phyloP scores from a whole-genome alignment of 2,113 vertebrate genomes.

The Prionailurus bengalensis region DNA sequence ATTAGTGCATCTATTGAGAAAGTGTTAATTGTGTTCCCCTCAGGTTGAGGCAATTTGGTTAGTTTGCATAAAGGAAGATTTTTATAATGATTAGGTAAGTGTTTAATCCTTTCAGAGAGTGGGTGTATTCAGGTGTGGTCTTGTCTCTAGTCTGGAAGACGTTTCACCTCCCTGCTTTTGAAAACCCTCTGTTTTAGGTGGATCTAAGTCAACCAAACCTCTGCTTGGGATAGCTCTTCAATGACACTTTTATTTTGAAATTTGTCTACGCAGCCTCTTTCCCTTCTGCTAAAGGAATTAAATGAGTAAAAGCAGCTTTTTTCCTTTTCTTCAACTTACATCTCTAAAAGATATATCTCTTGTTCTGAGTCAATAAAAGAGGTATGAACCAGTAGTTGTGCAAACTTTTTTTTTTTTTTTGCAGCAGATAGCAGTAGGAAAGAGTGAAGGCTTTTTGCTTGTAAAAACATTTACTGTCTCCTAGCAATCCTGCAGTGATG shows the following conservation, averaged over 20 bases:
- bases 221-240: not conserved
- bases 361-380: constrained; percentile 28
- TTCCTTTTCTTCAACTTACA: constrained; percentile 16
- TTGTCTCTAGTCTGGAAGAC: not conserved
- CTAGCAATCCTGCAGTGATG: constrained; percentile 79
- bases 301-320: constrained; percentile 23
- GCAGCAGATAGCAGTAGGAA: constrained; percentile 75
- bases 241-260: not conserved
- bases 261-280: not conserved
- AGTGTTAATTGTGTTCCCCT: constrained; percentile 69
- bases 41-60: constrained; percentile 13
- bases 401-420: not conserved
- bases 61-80: constrained; percentile 63
- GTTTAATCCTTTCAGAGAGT: not conserved
- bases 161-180: constrained; percentile 41
- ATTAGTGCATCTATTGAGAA: constrained; percentile 51
- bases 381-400: constrained; percentile 13
- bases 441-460: constrained; percentile 79
- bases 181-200: not conserved
- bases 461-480: constrained; percentile 82
- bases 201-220: not conserved
- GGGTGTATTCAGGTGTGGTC: constrained; percentile 58
- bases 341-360: constrained; percentile 40
- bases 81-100: constrained; percentile 52
- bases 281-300: not conserved